These are phyloP conservation scores for Limulus polyphemus DNA, from an alignment of 2,888 invertebrate genomes.

Conservation along the genomic window DNA sequence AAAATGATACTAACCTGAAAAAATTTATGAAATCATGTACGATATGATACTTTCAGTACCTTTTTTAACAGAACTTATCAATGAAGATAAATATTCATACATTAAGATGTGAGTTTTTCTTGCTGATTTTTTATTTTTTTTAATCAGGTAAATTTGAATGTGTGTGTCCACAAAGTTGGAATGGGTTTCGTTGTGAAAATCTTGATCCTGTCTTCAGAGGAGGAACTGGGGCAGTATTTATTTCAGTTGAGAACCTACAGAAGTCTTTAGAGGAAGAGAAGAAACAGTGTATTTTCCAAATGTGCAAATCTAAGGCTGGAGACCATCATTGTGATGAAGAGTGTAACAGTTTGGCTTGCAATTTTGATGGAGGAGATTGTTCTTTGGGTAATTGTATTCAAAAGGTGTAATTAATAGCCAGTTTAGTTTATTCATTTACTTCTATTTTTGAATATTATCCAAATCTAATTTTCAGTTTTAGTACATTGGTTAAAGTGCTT, in stretches of 20 bases:
- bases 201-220: conserved; percentile 46
- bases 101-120: too few species aligned
- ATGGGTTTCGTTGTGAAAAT: conserved; percentile 73
- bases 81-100: too few species aligned
- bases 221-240: conserved; percentile 32
- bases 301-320: conserved; percentile 67
- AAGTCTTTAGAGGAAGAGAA: conserved; percentile 49
- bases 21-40: too few species aligned
- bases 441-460: too few species aligned
- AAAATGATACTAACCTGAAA: too few species aligned
- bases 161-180: conserved; percentile 69
- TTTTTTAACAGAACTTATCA: too few species aligned
- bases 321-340: conserved; percentile 78
- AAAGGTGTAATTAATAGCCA: too few species aligned
- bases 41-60: too few species aligned
- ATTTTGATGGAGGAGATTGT: conserved; percentile 90
- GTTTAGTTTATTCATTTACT: too few species aligned
- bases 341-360: conserved; percentile 82
- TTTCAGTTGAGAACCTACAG: conserved; percentile 36
- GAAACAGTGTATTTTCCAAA: conserved; percentile 59
- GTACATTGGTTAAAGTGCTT: too few species aligned
- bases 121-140: too few species aligned
- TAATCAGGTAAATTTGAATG: conserved; percentile 50
- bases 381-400: conserved; percentile 31
- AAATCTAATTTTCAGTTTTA: too few species aligned